A percentile compares a stretch with the other conserved stretches of the same genome.
These are phyloP conservation scores for Poeciliopsis presidionis DNA, from an alignment of 2,797 vertebrate genomes.

Conservation along the genomic window DNA sequence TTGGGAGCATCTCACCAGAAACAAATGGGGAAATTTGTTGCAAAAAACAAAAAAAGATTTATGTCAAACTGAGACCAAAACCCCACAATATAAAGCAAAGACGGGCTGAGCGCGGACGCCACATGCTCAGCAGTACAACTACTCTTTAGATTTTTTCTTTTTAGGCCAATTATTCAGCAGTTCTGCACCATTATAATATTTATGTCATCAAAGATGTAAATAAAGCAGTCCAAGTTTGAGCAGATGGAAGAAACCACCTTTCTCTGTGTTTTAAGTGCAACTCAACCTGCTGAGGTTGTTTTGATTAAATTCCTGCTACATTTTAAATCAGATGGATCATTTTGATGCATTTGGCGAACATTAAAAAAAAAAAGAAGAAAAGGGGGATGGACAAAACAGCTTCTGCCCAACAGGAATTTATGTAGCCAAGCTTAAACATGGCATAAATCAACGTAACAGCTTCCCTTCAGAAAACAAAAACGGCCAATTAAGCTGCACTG, in stretches of 20 bases:
- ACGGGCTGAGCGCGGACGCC: constrained; percentile 47
- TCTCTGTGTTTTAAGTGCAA: constrained; percentile 77
- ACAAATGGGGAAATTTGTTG: constrained; percentile 47
- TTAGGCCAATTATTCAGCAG: background rate
- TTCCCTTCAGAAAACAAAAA: constrained; percentile 55
- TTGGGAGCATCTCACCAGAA: constrained; percentile 71
- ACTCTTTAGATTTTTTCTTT: background rate
- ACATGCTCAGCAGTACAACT: constrained; percentile 24
- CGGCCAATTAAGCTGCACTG: constrained; percentile 82
- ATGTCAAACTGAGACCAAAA: constrained; percentile 20
- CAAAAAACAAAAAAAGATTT: constrained; percentile 21
- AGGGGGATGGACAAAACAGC: constrained; percentile 31
- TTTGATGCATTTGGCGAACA: constrained; percentile 57
- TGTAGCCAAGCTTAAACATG: constrained; percentile 61
- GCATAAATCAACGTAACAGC: constrained; percentile 73
- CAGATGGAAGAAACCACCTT: constrained; percentile 57
- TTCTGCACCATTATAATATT: constrained; percentile 23
- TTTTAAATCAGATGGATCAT: constrained; percentile 63
- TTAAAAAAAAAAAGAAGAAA: constrained; percentile 13
- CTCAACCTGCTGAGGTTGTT: constrained; percentile 77
- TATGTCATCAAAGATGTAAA: constrained; percentile 36
- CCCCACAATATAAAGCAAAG: constrained; percentile 47
- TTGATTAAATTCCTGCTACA: constrained; percentile 71
- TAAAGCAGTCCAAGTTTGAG: constrained; percentile 63
- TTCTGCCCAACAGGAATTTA: constrained; percentile 50